Evolutionary conservation across 2,113 vertebrate genomes (phyloP).

Genomic region (Seriola dumerili): DNA sequence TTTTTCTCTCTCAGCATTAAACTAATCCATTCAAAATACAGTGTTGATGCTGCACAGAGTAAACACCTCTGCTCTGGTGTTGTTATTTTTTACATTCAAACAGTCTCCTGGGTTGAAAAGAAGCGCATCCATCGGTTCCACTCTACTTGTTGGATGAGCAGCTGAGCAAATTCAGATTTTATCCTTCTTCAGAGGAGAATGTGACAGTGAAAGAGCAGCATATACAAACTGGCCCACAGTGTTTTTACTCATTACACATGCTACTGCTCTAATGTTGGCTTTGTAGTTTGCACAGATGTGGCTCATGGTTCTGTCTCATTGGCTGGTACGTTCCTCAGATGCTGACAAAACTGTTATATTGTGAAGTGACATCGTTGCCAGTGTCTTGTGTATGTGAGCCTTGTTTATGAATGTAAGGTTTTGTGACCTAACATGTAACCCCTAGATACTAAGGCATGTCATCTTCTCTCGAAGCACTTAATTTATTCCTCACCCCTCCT

Average conservation of each 20-base stretch:
- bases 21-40: neutral
- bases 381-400: neutral
- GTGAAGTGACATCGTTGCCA: neutral
- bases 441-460: neutral
- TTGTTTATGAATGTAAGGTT: neutral
- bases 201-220: conserved; percentile 12
- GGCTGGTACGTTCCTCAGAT: neutral
- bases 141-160: conserved; percentile 30
- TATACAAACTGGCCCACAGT: neutral
- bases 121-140: conserved; percentile 15
- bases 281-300: conserved; percentile 1
- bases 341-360: too few relatives aligned
- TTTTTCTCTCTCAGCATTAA: neutral
- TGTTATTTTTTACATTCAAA: neutral
- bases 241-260: conserved; percentile 17
- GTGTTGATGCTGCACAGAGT: neutral
- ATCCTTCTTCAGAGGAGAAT: neutral
- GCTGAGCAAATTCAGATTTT: conserved; percentile 48
- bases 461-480: conserved; percentile 6
- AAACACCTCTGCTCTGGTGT: neutral
- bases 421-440: conserved; percentile 19
- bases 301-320: neutral
- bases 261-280: neutral
- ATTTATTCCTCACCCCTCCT: conserved; percentile 31
- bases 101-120: neutral